Conservation (phyloP, 2,113 vertebrate species). For the Bostrychus sinensis region DNA sequence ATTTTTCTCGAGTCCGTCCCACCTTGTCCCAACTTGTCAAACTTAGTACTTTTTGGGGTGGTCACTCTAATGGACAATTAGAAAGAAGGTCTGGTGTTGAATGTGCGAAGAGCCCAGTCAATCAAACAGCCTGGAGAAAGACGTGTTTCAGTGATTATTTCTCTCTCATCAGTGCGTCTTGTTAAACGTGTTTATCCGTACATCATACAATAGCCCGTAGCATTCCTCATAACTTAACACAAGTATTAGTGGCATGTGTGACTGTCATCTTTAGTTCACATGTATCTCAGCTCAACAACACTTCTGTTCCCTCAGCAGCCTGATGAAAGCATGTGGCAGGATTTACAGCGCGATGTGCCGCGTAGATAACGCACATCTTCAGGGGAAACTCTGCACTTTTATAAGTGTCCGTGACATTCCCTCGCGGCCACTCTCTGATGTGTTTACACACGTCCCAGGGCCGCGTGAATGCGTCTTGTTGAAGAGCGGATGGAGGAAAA, state of each 20-base stretch:
- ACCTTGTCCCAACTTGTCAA: no score
- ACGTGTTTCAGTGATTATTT: no score
- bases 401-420: not conserved
- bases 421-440: slow-evolving; percentile 5
- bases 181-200: no score
- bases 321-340: not conserved
- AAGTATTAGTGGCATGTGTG: not conserved
- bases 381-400: not conserved
- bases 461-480: not conserved
- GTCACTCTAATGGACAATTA: no score
- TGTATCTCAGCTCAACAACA: not conserved
- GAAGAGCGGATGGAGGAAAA: slow-evolving; percentile 8
- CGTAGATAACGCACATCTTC: slow-evolving; percentile 1
- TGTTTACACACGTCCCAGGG: slow-evolving; percentile 6
- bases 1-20: no score
- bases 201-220: no score
- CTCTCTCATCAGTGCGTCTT: no score
- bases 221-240: no score
- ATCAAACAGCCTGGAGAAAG: no score
- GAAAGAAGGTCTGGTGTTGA: no score
- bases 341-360: not conserved
- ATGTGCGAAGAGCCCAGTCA: no score
- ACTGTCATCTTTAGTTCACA: not conserved
- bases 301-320: not conserved
- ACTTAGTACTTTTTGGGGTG: no score